phyloP scores from a whole-genome alignment of 2,797 vertebrate species.

The Amniataba percoides region DNA sequence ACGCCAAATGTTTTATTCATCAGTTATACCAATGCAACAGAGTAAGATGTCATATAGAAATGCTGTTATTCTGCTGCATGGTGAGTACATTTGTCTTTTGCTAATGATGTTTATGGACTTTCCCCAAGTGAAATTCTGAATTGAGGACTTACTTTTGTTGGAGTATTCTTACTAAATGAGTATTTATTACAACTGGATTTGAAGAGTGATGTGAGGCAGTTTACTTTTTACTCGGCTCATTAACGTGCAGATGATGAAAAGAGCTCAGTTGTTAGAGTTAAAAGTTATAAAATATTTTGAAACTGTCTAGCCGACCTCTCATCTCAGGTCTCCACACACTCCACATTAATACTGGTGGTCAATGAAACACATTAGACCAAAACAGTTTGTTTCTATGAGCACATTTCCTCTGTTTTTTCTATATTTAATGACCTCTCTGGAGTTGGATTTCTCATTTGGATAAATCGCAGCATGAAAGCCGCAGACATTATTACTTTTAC shows the following conservation, averaged over 20 bases:
- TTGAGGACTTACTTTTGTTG: not conserved
- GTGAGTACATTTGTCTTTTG: not conserved
- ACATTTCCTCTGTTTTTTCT: conserved; percentile 8
- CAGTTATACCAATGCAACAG: not conserved
- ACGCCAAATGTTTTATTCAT: not conserved
- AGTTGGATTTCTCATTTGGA: conserved; percentile 39
- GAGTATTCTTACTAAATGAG: conserved; percentile 2
- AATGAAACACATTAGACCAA: conserved; percentile 13
- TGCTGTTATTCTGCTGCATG: not conserved
- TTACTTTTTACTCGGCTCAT: not conserved
- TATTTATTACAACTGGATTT: not conserved
- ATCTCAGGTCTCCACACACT: conserved; percentile 4
- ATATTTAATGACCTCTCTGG: conserved; percentile 24
- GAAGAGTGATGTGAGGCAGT: not conserved
- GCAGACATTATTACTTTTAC: conserved; percentile 36
- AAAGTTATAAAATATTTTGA: conserved; percentile 27
- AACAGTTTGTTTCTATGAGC: conserved; percentile 37
- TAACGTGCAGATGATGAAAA: conserved; percentile 25
- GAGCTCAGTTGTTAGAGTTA: conserved; percentile 20
- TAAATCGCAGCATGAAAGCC: conserved; percentile 32
- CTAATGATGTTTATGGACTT: not conserved
- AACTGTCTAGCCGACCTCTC: conserved; percentile 8
- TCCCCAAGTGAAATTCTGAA: not conserved
- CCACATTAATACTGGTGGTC: conserved; percentile 8
- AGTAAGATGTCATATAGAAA: not conserved